Base-by-base conservation (phyloP, 2,113 vertebrate genomes). In the Perccottus glenii region DNA sequence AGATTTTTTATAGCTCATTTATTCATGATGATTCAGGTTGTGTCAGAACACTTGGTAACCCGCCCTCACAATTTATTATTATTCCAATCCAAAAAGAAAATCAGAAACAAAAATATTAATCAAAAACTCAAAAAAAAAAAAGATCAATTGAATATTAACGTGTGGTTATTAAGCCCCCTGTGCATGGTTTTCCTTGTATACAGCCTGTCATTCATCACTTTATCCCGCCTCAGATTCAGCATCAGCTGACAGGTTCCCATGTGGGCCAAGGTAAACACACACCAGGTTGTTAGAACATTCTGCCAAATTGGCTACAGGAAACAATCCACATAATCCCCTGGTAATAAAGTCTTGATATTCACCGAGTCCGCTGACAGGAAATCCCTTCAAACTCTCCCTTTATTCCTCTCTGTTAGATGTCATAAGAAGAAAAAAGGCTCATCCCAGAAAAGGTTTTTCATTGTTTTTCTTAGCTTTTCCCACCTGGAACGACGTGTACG, bases 231-330 rank as follows among this genome's bases (percentile, higher is more conserved):
- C 60, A 52, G 16, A 56, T 59, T 75, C 47, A 42, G 52, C 75
- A 43, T 85, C 78, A 87, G 80, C 75, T 84, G 70, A 60, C 73
- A 61, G 45, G 73, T 60, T 84, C 82, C 87, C 88, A 72, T 75
- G 81, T 82, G 82, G 66, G 75, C 82, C 75, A 86, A 79, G 73
- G 83, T 91, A 88, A 90, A 88, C 88, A 86, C 60, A 67, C 76
- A 75, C 61, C 67, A 81, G 81, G 70, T 84, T 81, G 77, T 85
- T 85, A 77, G 82, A 89, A 86, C 19, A 69, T 85, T 80, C 67
- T 88, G 82, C 84, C 77, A 84, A 81, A 87, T 82, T 80, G 86
- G 80, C 83, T 73, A 90, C 82, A 87, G 82, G 77, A 87, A 88
- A 82, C 70, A 80, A 84, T 87, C 84, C 79, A 40, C 70, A 73